A percentile compares a stretch with the other conserved stretches of the same genome.
These are phyloP conservation scores for Araneus ventricosus DNA, from an alignment of 1,140 invertebrate species.

Conservation along the genomic window DNA sequence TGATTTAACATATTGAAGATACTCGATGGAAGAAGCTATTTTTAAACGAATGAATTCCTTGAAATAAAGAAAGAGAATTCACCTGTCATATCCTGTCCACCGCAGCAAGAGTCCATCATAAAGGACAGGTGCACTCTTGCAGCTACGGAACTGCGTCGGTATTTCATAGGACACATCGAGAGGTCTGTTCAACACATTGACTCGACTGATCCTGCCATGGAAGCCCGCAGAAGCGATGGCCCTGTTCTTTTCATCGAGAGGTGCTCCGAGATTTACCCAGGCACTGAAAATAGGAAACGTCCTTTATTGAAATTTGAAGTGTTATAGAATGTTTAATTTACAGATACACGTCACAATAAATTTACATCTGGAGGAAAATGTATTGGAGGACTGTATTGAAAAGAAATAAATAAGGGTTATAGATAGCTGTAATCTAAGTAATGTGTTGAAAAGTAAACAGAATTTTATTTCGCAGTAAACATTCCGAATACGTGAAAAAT, in stretches of 20 bases:
- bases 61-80: conserved; percentile 36
- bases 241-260: conserved; percentile 85
- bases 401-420: too few species aligned
- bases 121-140: conserved; percentile 93
- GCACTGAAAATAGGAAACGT: conserved; percentile 83
- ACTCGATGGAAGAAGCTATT: not conserved
- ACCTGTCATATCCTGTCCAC: conserved; percentile 95
- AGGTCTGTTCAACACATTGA: conserved; percentile 95
- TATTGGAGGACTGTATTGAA: too few species aligned
- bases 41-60: not conserved
- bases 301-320: too few species aligned
- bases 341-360: too few species aligned
- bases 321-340: too few species aligned
- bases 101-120: conserved; percentile 92
- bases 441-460: too few species aligned
- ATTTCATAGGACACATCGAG: conserved; percentile 95
- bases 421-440: too few species aligned
- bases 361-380: too few species aligned
- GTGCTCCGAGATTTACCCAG: conserved; percentile 95
- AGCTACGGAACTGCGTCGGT: conserved; percentile 84
- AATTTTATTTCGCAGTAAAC: too few species aligned
- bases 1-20: not conserved
- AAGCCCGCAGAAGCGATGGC: conserved; percentile 92
- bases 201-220: conserved; percentile 95
- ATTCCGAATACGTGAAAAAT: too few species aligned